These are phyloP conservation scores for Bathynomus jamesi DNA, from an alignment of 1,140 invertebrate species.

Conservation along the genomic window DNA sequence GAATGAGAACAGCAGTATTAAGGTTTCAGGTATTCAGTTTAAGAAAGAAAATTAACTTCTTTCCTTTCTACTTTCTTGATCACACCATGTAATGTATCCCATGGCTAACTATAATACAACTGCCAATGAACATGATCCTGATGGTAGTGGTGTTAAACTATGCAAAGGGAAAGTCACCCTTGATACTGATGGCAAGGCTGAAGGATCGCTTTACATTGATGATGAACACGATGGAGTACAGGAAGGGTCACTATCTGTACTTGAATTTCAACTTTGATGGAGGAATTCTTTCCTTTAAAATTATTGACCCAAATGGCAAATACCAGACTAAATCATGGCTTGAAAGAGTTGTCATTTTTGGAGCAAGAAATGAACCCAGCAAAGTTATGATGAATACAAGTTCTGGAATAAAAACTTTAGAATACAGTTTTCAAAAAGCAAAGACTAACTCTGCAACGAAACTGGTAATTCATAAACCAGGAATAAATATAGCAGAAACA, in stretches of 20 bases:
- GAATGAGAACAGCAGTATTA: no score
- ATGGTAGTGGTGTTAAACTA: no score
- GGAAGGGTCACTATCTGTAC: conserved; percentile 64
- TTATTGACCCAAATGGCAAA: conserved; percentile 45
- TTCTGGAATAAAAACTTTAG: conserved; percentile 50
- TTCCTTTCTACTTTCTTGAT: no score
- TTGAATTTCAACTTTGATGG: conserved; percentile 58
- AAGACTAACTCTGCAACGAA: conserved; percentile 46
- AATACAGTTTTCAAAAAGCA: conserved; percentile 52
- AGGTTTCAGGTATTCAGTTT: no score
- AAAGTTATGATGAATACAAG: conserved; percentile 47
- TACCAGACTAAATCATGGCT: conserved; percentile 75
- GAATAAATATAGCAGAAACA: conserved; percentile 65
- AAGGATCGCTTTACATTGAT: no score
- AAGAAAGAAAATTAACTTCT: no score
- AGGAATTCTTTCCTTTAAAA: conserved; percentile 54
- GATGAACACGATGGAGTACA: no score
- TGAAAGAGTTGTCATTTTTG: conserved; percentile 74
- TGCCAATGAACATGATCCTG: no score
- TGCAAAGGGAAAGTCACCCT: no score
- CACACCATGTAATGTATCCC: no score
- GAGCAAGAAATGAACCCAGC: conserved; percentile 58
- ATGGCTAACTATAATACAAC: no score
- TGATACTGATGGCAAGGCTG: no score
- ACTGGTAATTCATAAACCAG: conserved; percentile 74